A percentile compares a stretch with the other conserved stretches of the same genome.
Evolutionary conservation across 1,140 invertebrate species (phyloP).

Genomic region (Ruditapes philippinarum): DNA sequence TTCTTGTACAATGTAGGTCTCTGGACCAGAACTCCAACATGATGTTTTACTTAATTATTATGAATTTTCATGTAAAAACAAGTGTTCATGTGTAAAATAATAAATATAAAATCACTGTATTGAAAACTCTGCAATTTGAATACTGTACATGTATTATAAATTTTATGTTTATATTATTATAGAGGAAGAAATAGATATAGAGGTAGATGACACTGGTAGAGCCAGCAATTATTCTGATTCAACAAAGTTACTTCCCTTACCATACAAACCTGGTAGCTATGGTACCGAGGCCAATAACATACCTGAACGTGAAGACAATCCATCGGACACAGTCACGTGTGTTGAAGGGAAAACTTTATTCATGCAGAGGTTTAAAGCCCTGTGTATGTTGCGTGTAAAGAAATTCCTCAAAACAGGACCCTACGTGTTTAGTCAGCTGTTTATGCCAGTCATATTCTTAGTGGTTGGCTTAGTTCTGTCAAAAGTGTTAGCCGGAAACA

Average conservation of each 20-base stretch:
- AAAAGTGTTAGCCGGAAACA: slow-evolving; percentile 33
- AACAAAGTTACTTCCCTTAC: not conserved
- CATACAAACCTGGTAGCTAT: not conserved
- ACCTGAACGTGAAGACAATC: not conserved
- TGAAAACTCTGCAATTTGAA: no score
- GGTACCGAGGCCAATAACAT: not conserved
- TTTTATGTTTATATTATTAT: no score
- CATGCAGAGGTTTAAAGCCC: slow-evolving; percentile 62
- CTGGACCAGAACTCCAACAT: no score
- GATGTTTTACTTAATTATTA: no score
- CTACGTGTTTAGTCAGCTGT: slow-evolving; percentile 71
- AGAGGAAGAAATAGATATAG: slow-evolving; percentile 52
- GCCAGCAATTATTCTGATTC: not conserved
- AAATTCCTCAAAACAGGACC: slow-evolving; percentile 65
- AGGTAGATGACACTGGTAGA: not conserved
- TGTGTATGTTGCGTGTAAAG: slow-evolving; percentile 71
- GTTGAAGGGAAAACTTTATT: not conserved
- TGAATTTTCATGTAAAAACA: no score
- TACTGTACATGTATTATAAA: no score
- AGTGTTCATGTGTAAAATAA: no score
- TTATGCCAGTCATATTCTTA: slow-evolving; percentile 78
- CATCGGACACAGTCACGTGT: slow-evolving; percentile 25
- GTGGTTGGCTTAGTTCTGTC: slow-evolving; percentile 71
- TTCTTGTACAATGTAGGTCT: no score
- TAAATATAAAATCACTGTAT: no score